Conservation (phyloP, 1,140 invertebrate genomes). For the Macrobrachium nipponense region DNA sequence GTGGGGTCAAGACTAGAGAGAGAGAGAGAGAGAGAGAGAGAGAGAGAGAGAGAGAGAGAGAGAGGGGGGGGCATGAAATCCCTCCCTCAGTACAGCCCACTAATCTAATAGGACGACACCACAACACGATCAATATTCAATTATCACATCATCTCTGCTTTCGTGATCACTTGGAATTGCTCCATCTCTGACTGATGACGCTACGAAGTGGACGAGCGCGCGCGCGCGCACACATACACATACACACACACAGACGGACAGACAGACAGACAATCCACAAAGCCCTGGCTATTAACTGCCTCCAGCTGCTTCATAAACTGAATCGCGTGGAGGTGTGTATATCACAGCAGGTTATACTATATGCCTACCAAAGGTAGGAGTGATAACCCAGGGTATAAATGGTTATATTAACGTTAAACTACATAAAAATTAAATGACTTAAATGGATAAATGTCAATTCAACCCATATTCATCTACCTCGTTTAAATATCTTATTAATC, state of each 20-base stretch:
- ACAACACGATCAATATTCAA: slow-evolving; percentile 55
- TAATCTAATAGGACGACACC: slow-evolving; percentile 47
- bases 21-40: neutral
- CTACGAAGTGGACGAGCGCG: neutral
- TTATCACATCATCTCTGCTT: slow-evolving; percentile 50
- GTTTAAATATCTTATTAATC: too few relatives aligned
- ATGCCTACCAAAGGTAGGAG: too few relatives aligned
- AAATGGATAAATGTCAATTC: too few relatives aligned
- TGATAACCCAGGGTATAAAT: too few relatives aligned
- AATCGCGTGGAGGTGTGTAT: too few relatives aligned
- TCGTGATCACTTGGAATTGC: slow-evolving; percentile 39
- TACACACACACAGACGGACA: too few relatives aligned
- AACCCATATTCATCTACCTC: too few relatives aligned
- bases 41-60: neutral
- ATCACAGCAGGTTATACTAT: too few relatives aligned
- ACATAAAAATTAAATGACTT: too few relatives aligned
- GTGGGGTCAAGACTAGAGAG: neutral
- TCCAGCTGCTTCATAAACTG: too few relatives aligned
- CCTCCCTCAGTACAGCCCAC: slow-evolving; percentile 2
- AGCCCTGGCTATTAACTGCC: neutral
- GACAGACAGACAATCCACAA: neutral
- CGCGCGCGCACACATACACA: too few relatives aligned
- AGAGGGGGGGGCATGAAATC: neutral
- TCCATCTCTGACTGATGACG: neutral
- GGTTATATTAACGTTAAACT: too few relatives aligned